Evolutionary conservation across 2,797 vertebrate genomes (phyloP).

Genomic region (Hippocampus kuda): DNA sequence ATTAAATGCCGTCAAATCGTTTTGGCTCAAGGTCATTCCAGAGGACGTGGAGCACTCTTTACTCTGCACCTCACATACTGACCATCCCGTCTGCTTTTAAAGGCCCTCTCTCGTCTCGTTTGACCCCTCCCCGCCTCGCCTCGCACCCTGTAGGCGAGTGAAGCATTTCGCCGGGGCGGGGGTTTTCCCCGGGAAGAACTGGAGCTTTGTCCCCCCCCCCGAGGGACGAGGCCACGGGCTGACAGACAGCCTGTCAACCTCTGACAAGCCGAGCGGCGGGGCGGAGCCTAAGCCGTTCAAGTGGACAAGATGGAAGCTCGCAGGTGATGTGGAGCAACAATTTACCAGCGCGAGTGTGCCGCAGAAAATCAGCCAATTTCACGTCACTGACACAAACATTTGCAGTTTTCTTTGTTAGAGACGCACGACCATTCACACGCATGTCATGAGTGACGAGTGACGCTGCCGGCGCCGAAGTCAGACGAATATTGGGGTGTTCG

Average conservation of each 20-base stretch:
- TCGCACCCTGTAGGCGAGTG: conserved; percentile 57
- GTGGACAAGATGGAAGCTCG: conserved; percentile 19
- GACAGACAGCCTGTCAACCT: conserved; percentile 63
- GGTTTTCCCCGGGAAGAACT: conserved; percentile 74
- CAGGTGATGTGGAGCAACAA: conserved; percentile 25
- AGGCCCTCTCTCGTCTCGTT: conserved; percentile 2
- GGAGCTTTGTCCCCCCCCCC: conserved; percentile 66
- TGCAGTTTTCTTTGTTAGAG: no score
- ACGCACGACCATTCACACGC: no score
- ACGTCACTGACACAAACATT: not conserved
- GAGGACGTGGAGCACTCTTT: conserved; percentile 14
- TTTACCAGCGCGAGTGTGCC: not conserved
- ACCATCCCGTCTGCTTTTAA: not conserved
- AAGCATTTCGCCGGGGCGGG: conserved; percentile 67
- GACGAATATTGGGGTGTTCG: no score
- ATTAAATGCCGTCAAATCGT: not conserved
- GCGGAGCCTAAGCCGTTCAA: conserved; percentile 5
- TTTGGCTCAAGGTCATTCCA: not conserved
- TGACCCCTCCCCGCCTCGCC: conserved; percentile 13
- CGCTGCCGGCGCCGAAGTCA: no score
- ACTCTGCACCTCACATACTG: conserved; percentile 52
- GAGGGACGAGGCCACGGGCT: conserved; percentile 58
- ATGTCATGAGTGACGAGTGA: no score
- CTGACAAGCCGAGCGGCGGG: conserved; percentile 37
- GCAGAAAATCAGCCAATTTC: not conserved